Conservation (phyloP, 2,888 invertebrate genomes). For the Ochropleura leucogaster region DNA sequence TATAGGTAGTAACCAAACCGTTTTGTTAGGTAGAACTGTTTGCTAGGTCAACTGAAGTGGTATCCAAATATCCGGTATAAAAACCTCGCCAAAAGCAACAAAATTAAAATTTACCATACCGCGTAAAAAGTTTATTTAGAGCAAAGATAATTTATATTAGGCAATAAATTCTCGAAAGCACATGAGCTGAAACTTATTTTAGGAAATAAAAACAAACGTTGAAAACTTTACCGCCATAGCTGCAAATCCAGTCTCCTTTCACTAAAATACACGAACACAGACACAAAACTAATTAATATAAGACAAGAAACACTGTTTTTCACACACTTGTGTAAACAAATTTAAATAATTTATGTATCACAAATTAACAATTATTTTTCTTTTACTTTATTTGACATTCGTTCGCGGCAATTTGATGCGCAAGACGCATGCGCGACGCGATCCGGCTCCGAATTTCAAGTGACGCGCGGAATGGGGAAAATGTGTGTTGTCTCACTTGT, state of each 20-base stretch:
- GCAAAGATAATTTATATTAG: constrained; percentile 1
- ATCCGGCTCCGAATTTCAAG: constrained; percentile 55
- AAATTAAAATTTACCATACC: not conserved
- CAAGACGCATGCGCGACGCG: constrained; percentile 51
- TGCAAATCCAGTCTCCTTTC: constrained; percentile 30
- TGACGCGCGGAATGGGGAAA: constrained; percentile 54
- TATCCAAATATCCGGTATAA: not conserved
- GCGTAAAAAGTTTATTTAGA: constrained; percentile 27
- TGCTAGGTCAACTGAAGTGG: no score
- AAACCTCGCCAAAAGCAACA: not conserved
- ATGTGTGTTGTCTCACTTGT: constrained; percentile 53
- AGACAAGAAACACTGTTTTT: constrained; percentile 10
- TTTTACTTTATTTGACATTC: constrained; percentile 14
- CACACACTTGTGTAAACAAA: constrained; percentile 48
- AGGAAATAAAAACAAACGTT: constrained; percentile 45
- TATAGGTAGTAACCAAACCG: no score
- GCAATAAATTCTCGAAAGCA: constrained; percentile 9
- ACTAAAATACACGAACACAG: constrained; percentile 43
- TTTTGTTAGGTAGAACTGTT: no score
- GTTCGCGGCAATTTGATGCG: constrained; percentile 50
- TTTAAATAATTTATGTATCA: not conserved
- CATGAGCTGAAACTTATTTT: constrained; percentile 43
- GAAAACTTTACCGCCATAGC: constrained; percentile 55
- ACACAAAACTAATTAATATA: not conserved
- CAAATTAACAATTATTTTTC: constrained; percentile 9